Evolutionary conservation across 92 coral and sea anemone species (phyloP), one percentile per base, ranked within the genome.

Genomic region (Porites evermanni): DNA sequence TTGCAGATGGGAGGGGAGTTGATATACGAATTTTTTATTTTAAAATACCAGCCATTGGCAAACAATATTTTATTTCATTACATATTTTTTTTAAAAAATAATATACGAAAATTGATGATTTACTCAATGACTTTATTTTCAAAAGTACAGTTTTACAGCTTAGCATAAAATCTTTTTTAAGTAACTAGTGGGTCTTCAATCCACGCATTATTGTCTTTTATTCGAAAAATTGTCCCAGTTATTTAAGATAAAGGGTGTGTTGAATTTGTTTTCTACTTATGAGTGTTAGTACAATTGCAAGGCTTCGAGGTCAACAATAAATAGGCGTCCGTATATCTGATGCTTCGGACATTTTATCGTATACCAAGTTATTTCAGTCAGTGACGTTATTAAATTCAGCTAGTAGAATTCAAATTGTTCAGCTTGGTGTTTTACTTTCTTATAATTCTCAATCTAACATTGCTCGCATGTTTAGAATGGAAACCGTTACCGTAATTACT

Each of bases 211-310:
- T 4, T 14, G 20, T 70, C 6, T 7, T 70, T 70, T 44, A 18
- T 69, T 11, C 32, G 26, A 70, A 29, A 8, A 20, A 21, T 14
- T 9, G 7, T 11, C 20, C 74, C 53, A 47, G 53, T 70, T 70
- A 70, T 70, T 70, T 70, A 70, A 26, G 16, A 38, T 67, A 67
- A 69, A 32, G 38, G 53, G 74, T 32, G 74, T 70, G 53, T 70
- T 20, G 20, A 70, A 70, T 13, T 38, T 47, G 19, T 32, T 70
- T 38, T 26, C 26, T 21, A 26, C 26, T 67, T 67, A 2, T 4
- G 12, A 67, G 72, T 67, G 47, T 67, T 21, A 19, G 12, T n/a
- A 26, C 1, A 69, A 70, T 70, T 32, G 44, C 6, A 70, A 70
- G 74, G 44, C 54, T 3, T 47, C 44, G 53, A 26, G 1, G 17